Evolutionary conservation across 2,888 invertebrate genomes (phyloP).

Genomic region (Protonemura montana): DNA sequence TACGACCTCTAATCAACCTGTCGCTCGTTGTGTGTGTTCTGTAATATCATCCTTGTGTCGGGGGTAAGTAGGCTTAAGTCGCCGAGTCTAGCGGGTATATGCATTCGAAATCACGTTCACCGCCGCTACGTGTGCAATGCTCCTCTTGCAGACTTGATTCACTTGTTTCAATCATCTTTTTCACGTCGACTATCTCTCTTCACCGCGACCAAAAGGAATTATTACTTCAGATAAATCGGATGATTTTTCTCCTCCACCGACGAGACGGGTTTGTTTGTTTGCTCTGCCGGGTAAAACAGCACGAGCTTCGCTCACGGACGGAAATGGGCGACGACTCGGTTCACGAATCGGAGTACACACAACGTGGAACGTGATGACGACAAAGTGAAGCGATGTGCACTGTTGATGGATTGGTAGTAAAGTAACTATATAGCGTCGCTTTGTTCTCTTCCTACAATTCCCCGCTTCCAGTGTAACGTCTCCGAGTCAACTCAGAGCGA

Average conservation of each 20-base stretch:
- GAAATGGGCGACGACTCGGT: neutral
- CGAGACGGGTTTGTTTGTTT: neutral
- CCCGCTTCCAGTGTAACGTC: no score
- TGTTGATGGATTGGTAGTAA: neutral
- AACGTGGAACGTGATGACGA: neutral
- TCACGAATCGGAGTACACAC: neutral
- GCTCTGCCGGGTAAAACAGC: neutral
- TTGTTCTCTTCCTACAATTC: no score
- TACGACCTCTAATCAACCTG: neutral
- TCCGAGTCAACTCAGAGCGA: no score
- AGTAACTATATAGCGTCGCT: no score
- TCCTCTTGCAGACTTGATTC: no score
- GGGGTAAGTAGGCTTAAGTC: no score
- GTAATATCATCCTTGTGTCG: no score
- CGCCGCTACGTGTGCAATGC: no score
- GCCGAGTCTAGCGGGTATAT: no score
- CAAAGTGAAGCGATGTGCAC: neutral
- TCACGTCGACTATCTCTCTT: no score
- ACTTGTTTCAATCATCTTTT: no score
- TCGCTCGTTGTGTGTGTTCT: neutral
- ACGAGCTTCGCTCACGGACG: neutral
- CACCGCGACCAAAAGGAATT: neutral
- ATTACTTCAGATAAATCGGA: neutral
- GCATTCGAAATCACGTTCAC: no score
- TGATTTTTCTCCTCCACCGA: neutral